phyloP scores from a whole-genome alignment of 2,113 vertebrate genomes.

The Addax nasomaculatus region DNA sequence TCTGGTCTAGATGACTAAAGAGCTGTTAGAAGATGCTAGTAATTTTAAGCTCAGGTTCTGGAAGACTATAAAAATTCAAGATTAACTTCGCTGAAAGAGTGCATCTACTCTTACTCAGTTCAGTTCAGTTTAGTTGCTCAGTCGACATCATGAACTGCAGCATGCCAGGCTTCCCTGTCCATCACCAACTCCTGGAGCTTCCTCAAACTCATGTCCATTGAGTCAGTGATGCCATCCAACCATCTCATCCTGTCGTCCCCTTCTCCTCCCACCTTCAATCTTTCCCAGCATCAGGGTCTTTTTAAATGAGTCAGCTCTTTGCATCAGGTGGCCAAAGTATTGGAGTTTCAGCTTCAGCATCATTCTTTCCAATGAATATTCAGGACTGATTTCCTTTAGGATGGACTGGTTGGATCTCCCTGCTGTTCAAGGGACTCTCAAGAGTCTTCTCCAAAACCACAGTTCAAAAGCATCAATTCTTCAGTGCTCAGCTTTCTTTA shows the following conservation, averaged over 20 bases:
- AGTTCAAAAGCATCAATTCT: neutral
- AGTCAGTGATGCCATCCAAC: neutral
- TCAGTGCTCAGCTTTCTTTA: neutral
- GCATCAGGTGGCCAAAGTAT: neutral
- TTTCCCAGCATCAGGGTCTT: neutral
- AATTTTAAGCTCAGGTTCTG: neutral
- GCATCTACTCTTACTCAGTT: neutral
- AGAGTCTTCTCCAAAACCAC: neutral
- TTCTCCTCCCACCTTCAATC: neutral
- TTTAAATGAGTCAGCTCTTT: neutral
- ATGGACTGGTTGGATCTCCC: neutral
- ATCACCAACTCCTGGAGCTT: neutral
- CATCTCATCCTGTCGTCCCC: neutral
- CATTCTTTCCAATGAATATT: neutral
- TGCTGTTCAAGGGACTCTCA: neutral
- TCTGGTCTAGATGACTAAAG: neutral
- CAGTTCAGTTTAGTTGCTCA: neutral
- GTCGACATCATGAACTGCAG: neutral
- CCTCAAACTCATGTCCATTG: neutral
- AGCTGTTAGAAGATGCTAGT: neutral
- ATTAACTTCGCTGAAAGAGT: neutral
- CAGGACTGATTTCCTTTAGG: neutral
- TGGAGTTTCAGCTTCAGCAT: neutral
- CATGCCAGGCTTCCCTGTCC: neutral
- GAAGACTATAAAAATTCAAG: conserved; percentile 19